These are phyloP conservation scores for Anodontia alba DNA, from an alignment of 2,888 invertebrate genomes.

Conservation along the genomic window DNA sequence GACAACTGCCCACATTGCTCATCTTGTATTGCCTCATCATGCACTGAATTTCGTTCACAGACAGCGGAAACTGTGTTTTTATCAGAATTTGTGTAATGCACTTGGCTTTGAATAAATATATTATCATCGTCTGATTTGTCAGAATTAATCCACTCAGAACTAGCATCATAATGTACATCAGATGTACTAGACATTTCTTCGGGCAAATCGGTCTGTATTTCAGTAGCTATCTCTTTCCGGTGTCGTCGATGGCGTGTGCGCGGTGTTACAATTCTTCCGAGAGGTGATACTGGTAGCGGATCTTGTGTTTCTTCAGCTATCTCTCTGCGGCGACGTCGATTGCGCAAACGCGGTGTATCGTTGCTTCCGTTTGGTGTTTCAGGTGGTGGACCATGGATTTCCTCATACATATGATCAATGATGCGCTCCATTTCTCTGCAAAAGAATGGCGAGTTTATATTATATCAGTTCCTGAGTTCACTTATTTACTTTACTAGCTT, in stretches of 20 bases:
- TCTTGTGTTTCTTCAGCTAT: not conserved
- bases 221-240: constrained; percentile 16
- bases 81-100: not conserved
- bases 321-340: constrained; percentile 45
- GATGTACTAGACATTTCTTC: not conserved
- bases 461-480: too few species aligned
- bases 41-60: not conserved
- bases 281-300: constrained; percentile 15
- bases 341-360: constrained; percentile 54
- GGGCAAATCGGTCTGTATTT: not conserved
- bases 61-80: not conserved
- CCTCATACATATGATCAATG: constrained; percentile 50
- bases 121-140: constrained; percentile 40
- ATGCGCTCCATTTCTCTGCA: constrained; percentile 2
- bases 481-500: too few species aligned
- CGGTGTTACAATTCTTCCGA: constrained; percentile 5
- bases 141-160: constrained; percentile 42
- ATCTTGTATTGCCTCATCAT: not conserved
- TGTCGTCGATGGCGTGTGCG: constrained; percentile 23
- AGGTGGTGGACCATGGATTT: constrained; percentile 54
- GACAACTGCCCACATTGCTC: too few species aligned
- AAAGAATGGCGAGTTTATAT: too few species aligned
- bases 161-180: constrained; percentile 41
- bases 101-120: not conserved
- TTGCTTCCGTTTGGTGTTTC: constrained; percentile 53